phyloP scores from a whole-genome alignment of 2,113 vertebrate species.

The Xiphorhynchus elegans region DNA sequence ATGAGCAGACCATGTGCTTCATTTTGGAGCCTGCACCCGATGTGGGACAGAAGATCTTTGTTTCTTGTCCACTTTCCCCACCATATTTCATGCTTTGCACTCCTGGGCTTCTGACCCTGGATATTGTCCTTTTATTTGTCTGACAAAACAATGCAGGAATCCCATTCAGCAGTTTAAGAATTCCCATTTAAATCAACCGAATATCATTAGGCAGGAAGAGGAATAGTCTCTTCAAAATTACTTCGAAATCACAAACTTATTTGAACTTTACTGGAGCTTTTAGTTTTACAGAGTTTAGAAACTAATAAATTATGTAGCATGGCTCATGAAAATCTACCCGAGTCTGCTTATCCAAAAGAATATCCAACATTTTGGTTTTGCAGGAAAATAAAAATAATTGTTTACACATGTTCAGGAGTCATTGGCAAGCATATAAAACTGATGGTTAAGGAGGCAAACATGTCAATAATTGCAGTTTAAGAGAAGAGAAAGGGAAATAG shows the following conservation, averaged over 20 bases:
- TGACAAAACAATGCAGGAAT: neutral
- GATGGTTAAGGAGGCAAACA: constrained; percentile 25
- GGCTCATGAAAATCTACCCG: constrained; percentile 60
- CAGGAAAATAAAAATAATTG: constrained; percentile 73
- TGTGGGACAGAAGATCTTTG: neutral
- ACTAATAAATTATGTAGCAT: constrained; percentile 66
- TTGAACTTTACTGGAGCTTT: constrained; percentile 67
- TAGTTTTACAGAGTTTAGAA: constrained; percentile 72
- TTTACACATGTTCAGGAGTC: constrained; percentile 61
- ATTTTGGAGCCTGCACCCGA: neutral
- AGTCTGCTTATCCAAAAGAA: constrained; percentile 1
- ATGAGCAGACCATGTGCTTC: neutral
- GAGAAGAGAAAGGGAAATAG: neutral
- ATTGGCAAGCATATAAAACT: constrained; percentile 54
- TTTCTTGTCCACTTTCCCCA: neutral
- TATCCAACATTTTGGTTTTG: constrained; percentile 54
- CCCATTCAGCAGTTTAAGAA: neutral
- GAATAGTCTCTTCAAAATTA: constrained; percentile 28
- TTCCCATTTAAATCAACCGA: neutral
- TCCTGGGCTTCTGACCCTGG: neutral
- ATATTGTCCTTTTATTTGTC: neutral
- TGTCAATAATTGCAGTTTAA: constrained; percentile 53
- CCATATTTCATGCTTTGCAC: neutral
- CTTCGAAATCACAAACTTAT: constrained; percentile 53
- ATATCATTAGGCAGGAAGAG: neutral